Base-by-base conservation (phyloP, 2,113 vertebrate species). In the Fregata magnificens region DNA sequence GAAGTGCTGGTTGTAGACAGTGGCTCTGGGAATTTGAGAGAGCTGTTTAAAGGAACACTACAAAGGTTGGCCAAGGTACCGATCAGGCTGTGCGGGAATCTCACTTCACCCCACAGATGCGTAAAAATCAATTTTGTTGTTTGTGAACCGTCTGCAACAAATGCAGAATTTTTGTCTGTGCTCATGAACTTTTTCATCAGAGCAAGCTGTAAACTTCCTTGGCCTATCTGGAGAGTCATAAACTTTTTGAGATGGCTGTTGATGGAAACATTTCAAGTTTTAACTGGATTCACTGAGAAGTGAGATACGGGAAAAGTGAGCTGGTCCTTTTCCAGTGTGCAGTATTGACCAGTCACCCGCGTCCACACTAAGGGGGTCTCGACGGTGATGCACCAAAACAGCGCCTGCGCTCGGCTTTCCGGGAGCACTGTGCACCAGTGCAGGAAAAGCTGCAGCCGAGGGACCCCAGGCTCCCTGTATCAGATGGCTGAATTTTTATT, bases 1-100 rank as follows among this genome's bases (percentile, higher is more conserved):
- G 93, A 94, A 97, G 88, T 79, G 73, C 89, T 95, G 73, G 36
- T 82, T 95, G 87, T 93, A 82, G 91, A 8, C 69, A 85, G n/a
- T 7, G 42, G 47, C 86, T 90, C 80, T 87, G 95, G 94, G 95
- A 95, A 89, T 91, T 97, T 93, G 86, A 94, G 78, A 93, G 25
- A 36, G 34, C 32, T 85, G 73, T 94, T 95, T 95, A 91, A 89
- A 49, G 61, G 77, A 96, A 92, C 62, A 72, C 44, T 59, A 56
- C 69, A 61, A 50, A 40, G 77, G 17, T 21, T 92, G 69, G 78
- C 91, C 3, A 1, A 36, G 53, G 78, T 72, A 90, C 86, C n/a
- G 58, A 58, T 69, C 61, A 58, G 78, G 31, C 84, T 87, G 53
- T 85, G 78, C 20, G 19, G 93, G 94, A 95, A 96, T 87, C 50